Conservation (phyloP, 2,888 invertebrate species). For the Pseudococcus viburni region DNA sequence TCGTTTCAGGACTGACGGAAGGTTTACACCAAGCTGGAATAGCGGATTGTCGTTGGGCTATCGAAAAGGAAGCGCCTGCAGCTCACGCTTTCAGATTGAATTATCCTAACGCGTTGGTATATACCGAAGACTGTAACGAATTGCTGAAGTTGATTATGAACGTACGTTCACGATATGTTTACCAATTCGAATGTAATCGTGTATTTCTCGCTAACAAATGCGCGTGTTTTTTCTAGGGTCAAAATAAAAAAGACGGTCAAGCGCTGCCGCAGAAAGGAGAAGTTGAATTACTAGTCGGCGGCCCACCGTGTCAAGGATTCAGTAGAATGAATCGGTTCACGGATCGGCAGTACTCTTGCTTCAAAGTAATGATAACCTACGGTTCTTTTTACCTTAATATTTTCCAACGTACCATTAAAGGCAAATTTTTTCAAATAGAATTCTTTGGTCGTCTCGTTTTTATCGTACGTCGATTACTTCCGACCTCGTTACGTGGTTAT, state of each 20-base stretch:
- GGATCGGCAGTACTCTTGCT: conserved; percentile 85
- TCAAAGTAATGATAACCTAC: conserved; percentile 74
- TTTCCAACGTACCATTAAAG: neutral
- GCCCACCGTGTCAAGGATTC: conserved; percentile 92
- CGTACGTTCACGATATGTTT: conserved; percentile 70
- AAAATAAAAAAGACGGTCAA: conserved; percentile 74
- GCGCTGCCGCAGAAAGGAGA: conserved; percentile 83
- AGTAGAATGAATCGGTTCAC: conserved; percentile 92
- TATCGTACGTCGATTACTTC: conserved; percentile 89
- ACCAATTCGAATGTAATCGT: no score
- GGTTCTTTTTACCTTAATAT: neutral
- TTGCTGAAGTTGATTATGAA: conserved; percentile 80
- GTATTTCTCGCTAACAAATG: neutral
- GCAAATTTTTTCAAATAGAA: conserved; percentile 73
- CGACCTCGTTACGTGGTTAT: conserved; percentile 86
- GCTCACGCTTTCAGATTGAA: conserved; percentile 86
- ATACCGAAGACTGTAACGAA: conserved; percentile 86
- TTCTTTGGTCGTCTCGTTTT: conserved; percentile 84
- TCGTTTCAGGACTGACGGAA: conserved; percentile 77
- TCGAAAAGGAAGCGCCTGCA: conserved; percentile 84
- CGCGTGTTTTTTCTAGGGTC: conserved; percentile 69
- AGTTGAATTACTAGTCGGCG: conserved; percentile 87
- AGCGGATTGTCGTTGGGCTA: conserved; percentile 83
- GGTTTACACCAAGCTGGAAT: conserved; percentile 81
- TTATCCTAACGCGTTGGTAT: conserved; percentile 81